phyloP scores from a whole-genome alignment of 2,113 vertebrate genomes.

The Siniperca knerii region DNA sequence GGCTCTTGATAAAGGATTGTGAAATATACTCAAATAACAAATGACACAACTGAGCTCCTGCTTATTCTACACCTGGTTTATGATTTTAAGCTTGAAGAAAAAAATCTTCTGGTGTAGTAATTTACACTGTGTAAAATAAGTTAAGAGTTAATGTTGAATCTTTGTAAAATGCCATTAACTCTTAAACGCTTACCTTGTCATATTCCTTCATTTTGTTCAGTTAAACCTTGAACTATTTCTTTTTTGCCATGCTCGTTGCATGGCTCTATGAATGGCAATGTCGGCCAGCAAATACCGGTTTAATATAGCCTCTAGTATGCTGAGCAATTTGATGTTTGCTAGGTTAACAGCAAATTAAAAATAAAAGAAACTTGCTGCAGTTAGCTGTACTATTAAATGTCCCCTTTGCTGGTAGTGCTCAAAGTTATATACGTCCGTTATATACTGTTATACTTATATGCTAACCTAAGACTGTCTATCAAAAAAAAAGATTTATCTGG shows the following conservation, averaged over 20 bases:
- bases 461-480: background rate
- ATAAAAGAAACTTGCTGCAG: background rate
- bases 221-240: background rate
- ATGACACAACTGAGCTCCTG: background rate
- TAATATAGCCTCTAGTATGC: background rate
- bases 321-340: background rate
- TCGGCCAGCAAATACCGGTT: background rate
- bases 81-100: background rate
- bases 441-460: background rate
- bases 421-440: too few species aligned
- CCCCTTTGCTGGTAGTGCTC: background rate
- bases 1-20: background rate
- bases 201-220: background rate
- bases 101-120: background rate
- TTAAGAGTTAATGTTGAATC: background rate
- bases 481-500: background rate
- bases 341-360: too few species aligned
- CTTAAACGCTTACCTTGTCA: background rate
- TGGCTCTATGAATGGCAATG: too few species aligned
- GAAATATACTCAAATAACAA: conserved; percentile 1
- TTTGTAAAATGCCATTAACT: background rate
- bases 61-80: background rate
- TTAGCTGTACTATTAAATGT: background rate
- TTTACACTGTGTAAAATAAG: background rate
- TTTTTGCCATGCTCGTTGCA: too few species aligned